Base-by-base conservation (phyloP, 1,140 invertebrate genomes). In the Drosophila kohkoa region DNA sequence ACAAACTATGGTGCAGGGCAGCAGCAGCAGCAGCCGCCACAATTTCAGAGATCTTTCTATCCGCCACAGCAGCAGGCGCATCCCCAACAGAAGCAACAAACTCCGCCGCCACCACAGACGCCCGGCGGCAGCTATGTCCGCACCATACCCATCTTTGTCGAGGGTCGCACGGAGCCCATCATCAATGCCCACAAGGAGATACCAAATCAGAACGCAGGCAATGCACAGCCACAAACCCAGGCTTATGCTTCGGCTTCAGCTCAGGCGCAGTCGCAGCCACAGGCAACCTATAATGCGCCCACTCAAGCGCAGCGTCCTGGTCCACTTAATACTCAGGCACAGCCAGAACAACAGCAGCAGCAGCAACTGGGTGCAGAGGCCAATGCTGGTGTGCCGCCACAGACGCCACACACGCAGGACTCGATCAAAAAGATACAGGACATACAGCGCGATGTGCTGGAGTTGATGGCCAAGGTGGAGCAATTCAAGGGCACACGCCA, bases 91-190 rank as follows among this genome's bases (percentile, higher is more conserved):
- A 89, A 91, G 74, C 86, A 93, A 86, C 87, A 81, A 30, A 82
- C 77, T 63, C 57, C 91, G 69, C 55, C 91, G 68, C 77, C 83
- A 48, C 64, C 92, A 60, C 73, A 92, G 78, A 73, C 90, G 8
- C 91, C 93, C 2, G 90, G 90, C 46, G 80, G 82, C 20, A 81
- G 68, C 52, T 90, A 74, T 62, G 95, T 97, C 11, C 94, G 97
- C 76, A 96, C 97, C 83, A 98, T 98, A 91, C 97, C 97, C 2
- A 98, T 98, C 45, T 96, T 97, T 76, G 96, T 98, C 0, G 97
- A 98, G 92, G 96, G 96, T 16, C 93, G 96, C 41, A 96, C 96
- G 78, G 95, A 96, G 76, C 96, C 96, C 1, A 94, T 97, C 2
- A 93, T 96, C 16, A 94, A 96, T 49, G 95, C 94, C 60, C 93